These are phyloP conservation scores for Cotesia typhae DNA, from an alignment of 1,140 invertebrate genomes.

Conservation along the genomic window DNA sequence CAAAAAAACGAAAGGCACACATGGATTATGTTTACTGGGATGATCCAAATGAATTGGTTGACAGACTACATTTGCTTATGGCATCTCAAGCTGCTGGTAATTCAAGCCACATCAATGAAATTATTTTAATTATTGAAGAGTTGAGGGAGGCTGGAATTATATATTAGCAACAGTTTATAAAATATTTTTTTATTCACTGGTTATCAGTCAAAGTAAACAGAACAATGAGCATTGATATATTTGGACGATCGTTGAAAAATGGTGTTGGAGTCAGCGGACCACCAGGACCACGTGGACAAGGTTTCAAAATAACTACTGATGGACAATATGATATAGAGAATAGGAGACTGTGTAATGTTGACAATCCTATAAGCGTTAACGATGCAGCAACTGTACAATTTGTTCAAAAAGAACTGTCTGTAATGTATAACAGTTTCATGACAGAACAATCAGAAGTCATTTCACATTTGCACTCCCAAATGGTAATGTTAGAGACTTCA, in stretches of 20 bases:
- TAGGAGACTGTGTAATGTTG: slow-evolving; percentile 34
- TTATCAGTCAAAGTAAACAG: not conserved
- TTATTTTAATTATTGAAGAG: slow-evolving; percentile 25
- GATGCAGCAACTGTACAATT: slow-evolving; percentile 4
- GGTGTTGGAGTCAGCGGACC: not conserved
- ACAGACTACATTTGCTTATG: slow-evolving; percentile 4
- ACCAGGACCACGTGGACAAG: slow-evolving; percentile 27
- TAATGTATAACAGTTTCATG: not conserved
- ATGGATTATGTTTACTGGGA: slow-evolving; percentile 25
- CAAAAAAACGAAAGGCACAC: not conserved
- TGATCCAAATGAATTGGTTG: slow-evolving; percentile 20
- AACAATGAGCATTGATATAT: slow-evolving; percentile 36
- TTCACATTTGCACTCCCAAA: not conserved
- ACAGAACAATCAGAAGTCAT: slow-evolving; percentile 10
- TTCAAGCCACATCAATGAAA: slow-evolving; percentile 13
- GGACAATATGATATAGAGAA: slow-evolving; percentile 31
- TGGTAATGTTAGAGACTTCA: not conserved
- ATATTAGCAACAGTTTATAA: slow-evolving; percentile 1
- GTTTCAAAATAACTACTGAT: slow-evolving; percentile 32
- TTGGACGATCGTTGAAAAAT: slow-evolving; percentile 28
- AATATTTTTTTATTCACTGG: not conserved
- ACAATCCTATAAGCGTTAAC: not conserved
- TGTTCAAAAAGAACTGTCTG: not conserved
- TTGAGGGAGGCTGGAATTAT: slow-evolving; percentile 23
- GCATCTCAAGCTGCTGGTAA: slow-evolving; percentile 24